A percentile compares a stretch with the other conserved stretches of the same genome.
Conservation (phyloP, 2,797 vertebrate genomes). For the Tamandua tetradactyla region DNA sequence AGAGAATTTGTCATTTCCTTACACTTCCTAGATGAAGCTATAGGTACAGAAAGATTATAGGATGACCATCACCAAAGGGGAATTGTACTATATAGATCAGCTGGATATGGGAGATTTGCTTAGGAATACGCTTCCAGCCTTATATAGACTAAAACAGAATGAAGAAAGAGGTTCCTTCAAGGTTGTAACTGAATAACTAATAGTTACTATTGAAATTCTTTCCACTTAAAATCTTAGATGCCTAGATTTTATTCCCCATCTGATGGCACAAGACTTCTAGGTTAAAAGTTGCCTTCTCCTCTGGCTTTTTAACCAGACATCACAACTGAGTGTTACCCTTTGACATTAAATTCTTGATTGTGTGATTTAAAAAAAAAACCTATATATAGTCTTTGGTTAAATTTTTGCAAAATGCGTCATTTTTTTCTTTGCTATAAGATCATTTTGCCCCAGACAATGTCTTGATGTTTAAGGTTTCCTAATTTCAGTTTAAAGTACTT, state of each 20-base stretch:
- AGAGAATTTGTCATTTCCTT: conserved; percentile 1
- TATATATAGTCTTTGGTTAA: conserved; percentile 24
- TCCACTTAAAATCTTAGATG: conserved; percentile 47
- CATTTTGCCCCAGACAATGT: conserved; percentile 57
- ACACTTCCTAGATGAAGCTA: neutral
- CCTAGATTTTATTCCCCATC: neutral
- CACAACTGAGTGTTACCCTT: neutral
- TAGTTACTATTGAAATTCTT: conserved; percentile 33
- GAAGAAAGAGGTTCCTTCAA: neutral
- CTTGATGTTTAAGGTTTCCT: conserved; percentile 56
- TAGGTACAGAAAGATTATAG: neutral
- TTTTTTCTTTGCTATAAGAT: conserved; percentile 57
- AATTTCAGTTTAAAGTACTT: conserved; percentile 45
- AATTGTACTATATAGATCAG: neutral
- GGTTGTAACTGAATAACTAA: neutral
- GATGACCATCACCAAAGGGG: neutral
- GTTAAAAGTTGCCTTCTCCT: conserved; percentile 50
- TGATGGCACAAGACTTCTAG: neutral
- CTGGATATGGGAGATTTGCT: neutral
- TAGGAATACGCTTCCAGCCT: neutral
- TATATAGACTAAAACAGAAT: neutral
- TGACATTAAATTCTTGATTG: conserved; percentile 56
- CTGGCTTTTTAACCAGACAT: conserved; percentile 60
- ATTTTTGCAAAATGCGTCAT: conserved; percentile 66
- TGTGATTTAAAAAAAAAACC: conserved; percentile 55